Conservation (phyloP, 2,888 invertebrate genomes). For the Miltochrista miniata region DNA sequence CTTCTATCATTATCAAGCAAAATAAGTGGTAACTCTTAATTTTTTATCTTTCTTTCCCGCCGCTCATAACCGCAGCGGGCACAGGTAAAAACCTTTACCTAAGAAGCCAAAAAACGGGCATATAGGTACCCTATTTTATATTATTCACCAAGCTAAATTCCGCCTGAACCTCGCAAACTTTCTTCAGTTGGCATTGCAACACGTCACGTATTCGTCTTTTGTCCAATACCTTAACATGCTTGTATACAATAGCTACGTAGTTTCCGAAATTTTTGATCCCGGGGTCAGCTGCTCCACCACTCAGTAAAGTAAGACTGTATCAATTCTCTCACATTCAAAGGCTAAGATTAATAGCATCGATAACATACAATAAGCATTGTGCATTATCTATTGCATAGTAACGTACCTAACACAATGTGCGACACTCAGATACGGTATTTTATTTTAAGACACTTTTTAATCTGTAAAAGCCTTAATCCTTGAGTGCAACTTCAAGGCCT, state of each 20-base stretch:
- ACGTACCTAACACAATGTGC: slow-evolving; percentile 36
- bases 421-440: slow-evolving; percentile 41
- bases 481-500: slow-evolving; percentile 15
- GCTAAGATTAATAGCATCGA: slow-evolving; percentile 46
- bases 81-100: too few species aligned
- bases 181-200: too few species aligned
- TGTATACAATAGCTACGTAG: too few species aligned
- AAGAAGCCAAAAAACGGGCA: too few species aligned
- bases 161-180: too few species aligned
- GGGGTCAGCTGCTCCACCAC: too few species aligned
- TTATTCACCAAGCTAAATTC: too few species aligned
- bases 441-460: slow-evolving; percentile 39
- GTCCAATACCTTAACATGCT: too few species aligned
- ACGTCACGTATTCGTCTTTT: too few species aligned
- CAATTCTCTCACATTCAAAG: slow-evolving; percentile 10
- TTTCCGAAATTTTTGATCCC: too few species aligned
- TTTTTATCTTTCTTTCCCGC: not conserved
- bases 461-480: slow-evolving; percentile 22
- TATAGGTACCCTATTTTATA: too few species aligned
- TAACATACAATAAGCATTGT: slow-evolving; percentile 51
- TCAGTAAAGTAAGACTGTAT: too few species aligned
- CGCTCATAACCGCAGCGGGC: not conserved
- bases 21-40: not conserved
- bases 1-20: not conserved
- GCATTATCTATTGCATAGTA: slow-evolving; percentile 40